Evolutionary conservation across 2,113 vertebrate species (phyloP).

Genomic region (Apteryx mantelli): DNA sequence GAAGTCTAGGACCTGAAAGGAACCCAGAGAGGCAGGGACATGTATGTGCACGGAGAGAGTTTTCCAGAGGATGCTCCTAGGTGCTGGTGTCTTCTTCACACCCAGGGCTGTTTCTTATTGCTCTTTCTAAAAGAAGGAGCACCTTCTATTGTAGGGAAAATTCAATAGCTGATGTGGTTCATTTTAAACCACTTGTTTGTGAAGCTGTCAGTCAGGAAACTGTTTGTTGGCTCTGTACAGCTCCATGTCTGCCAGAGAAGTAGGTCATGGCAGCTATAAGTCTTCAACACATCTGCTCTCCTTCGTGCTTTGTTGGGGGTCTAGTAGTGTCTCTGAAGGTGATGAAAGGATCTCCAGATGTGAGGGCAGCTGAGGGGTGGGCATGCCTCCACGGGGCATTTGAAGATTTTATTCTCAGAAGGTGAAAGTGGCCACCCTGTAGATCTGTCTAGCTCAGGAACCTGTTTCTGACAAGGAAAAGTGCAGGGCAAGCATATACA

Average conservation of each 20-base stretch:
- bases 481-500: neutral
- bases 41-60: neutral
- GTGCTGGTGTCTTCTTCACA: neutral
- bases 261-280: neutral
- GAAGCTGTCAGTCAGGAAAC: neutral
- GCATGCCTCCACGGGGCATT: rapidly evolving
- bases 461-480: neutral
- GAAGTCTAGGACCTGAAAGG: neutral
- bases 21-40: neutral
- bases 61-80: neutral
- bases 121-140: neutral
- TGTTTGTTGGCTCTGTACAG: neutral
- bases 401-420: neutral
- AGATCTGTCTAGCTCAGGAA: rapidly evolving
- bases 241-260: neutral
- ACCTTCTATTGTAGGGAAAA: neutral
- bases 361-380: neutral
- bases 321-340: neutral
- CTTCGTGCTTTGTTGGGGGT: neutral
- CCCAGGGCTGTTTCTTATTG: neutral
- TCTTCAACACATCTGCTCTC: neutral
- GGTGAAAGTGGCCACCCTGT: neutral
- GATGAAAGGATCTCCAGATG: neutral
- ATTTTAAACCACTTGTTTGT: neutral
- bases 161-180: neutral